Percentiles rank a stretch among this genome's conserved stretches.
Conservation (phyloP, 2,113 vertebrate genomes). For the Cheilinus undulatus region DNA sequence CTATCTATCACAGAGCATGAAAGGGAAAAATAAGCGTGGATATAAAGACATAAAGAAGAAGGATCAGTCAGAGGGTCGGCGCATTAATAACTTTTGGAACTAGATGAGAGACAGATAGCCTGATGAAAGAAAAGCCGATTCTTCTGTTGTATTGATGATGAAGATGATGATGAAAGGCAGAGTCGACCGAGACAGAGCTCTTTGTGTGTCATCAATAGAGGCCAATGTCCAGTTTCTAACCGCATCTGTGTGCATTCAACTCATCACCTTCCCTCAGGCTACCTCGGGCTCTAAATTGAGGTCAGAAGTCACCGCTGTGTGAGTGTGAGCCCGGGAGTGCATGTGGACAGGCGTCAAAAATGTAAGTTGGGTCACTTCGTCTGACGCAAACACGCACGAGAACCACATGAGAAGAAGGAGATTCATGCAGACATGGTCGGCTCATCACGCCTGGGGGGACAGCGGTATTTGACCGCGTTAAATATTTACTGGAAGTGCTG, state of each 20-base stretch:
- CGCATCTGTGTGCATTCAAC: constrained; percentile 48
- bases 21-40: constrained; percentile 4
- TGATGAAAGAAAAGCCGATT: constrained; percentile 40
- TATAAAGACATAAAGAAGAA: constrained; percentile 2
- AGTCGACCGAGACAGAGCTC: constrained; percentile 43
- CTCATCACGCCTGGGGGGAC: constrained; percentile 51
- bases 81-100: constrained; percentile 57
- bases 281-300: constrained; percentile 65
- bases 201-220: constrained; percentile 71
- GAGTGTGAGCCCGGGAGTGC: constrained; percentile 4
- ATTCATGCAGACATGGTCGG: constrained; percentile 16
- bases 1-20: constrained; percentile 12
- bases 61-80: constrained; percentile 27
- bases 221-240: constrained; percentile 68
- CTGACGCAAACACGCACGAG: constrained; percentile 29
- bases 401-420: constrained; percentile 43
- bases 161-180: constrained; percentile 50
- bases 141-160: constrained; percentile 42
- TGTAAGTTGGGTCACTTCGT: constrained; percentile 23
- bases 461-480: constrained; percentile 64
- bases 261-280: constrained; percentile 70
- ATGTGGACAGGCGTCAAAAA: constrained; percentile 36
- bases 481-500: constrained; percentile 67
- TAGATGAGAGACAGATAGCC: constrained; percentile 46
- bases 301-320: constrained; percentile 61